These are phyloP conservation scores for Clivina fossor DNA, from an alignment of 2,888 invertebrate genomes.

Conservation along the genomic window DNA sequence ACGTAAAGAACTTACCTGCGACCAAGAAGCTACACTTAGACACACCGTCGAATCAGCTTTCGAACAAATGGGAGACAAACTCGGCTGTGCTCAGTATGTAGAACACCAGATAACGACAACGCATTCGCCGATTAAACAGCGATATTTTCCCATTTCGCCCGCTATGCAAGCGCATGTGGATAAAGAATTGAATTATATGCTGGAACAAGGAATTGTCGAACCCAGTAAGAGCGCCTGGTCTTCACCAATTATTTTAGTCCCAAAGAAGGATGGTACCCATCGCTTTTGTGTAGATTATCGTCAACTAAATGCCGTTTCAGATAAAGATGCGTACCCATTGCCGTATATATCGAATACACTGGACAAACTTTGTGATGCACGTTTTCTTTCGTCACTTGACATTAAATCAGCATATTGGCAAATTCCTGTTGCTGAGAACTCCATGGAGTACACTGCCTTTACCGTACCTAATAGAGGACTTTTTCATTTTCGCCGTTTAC, in stretches of 20 bases:
- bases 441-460: slow-evolving; percentile 13
- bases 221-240: background rate
- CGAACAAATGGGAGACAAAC: background rate
- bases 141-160: background rate
- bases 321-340: too few relatives aligned
- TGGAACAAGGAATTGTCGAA: background rate
- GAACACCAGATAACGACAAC: background rate
- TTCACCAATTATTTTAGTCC: background rate
- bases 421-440: slow-evolving; percentile 8
- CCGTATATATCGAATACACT: background rate
- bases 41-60: background rate
- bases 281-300: too few relatives aligned
- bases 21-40: too few relatives aligned
- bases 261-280: too few relatives aligned
- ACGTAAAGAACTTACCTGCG: too few relatives aligned
- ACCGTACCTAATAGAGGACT: slow-evolving; percentile 8
- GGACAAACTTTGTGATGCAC: slow-evolving; percentile 16
- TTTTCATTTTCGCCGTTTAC: too few relatives aligned
- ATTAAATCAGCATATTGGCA: slow-evolving; percentile 21
- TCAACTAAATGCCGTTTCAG: too few relatives aligned
- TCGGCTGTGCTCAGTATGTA: background rate
- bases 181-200: background rate
- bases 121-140: background rate
- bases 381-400: slow-evolving; percentile 26
- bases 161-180: slow-evolving; percentile 2